Evolutionary conservation across 2,797 vertebrate genomes (phyloP).

Genomic region (Orestias chungarensis): DNA sequence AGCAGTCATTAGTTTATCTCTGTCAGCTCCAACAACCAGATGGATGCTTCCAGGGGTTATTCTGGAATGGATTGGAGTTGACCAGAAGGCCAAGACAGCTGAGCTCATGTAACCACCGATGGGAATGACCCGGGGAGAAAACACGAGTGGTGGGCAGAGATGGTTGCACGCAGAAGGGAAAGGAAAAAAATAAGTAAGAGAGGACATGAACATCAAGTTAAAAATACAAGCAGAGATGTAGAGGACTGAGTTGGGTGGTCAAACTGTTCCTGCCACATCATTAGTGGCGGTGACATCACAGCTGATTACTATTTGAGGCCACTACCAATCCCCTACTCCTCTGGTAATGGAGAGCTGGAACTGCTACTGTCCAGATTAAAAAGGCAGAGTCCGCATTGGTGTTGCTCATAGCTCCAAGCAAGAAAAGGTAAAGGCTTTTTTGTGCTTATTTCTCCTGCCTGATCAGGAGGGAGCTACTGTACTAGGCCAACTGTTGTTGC

Average conservation of each 20-base stretch:
- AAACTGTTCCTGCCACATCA: conserved; percentile 69
- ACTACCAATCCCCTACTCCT: conserved; percentile 36
- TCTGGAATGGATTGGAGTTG: conserved; percentile 48
- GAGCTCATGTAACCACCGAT: conserved; percentile 34
- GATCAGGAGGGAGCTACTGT: conserved; percentile 19
- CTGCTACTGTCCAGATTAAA: conserved; percentile 64
- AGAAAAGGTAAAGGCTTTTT: conserved; percentile 40
- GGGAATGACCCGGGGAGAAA: conserved; percentile 30
- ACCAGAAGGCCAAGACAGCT: conserved; percentile 26
- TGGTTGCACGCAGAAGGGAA: conserved; percentile 36
- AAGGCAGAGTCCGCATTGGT: conserved; percentile 55
- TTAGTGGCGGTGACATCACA: conserved; percentile 70
- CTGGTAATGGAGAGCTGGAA: conserved; percentile 38
- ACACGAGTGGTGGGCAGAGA: conserved; percentile 35
- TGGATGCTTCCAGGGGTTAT: conserved; percentile 32
- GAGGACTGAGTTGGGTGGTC: conserved; percentile 68
- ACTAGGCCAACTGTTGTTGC: conserved; percentile 47
- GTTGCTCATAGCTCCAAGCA: conserved; percentile 54
- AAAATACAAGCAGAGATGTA: conserved; percentile 60
- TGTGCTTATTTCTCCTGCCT: conserved; percentile 35
- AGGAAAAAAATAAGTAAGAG: conserved; percentile 44
- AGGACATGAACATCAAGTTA: conserved; percentile 54
- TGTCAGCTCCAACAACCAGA: conserved; percentile 12
- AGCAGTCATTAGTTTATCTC: conserved; percentile 23
- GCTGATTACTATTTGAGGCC: conserved; percentile 54